phyloP scores from a whole-genome alignment of 2,797 vertebrate genomes.

The Mormyrops boulengeri region DNA sequence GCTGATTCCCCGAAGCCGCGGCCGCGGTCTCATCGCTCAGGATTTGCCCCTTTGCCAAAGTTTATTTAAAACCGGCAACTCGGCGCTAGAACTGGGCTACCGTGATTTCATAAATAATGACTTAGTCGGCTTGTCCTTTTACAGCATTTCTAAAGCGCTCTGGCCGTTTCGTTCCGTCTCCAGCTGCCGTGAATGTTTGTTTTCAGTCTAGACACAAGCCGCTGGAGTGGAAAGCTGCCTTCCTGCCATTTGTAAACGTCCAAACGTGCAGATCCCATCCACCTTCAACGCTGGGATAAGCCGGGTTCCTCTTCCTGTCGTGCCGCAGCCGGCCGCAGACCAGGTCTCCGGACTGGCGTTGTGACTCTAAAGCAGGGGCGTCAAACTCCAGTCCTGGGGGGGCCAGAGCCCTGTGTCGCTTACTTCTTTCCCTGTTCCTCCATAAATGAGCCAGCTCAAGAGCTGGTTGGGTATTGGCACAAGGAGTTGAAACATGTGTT shows the following conservation, averaged over 20 bases:
- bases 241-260: neutral
- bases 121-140: neutral
- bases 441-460: neutral
- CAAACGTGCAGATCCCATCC: neutral
- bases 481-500: neutral
- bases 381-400: neutral
- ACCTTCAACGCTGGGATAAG: neutral
- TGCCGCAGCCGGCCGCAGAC: neutral
- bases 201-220: conserved; percentile 16
- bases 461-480: neutral
- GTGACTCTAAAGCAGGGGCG: neutral
- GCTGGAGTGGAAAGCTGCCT: conserved; percentile 8
- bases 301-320: neutral
- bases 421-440: neutral
- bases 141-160: neutral
- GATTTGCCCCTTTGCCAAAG: neutral
- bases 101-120: neutral
- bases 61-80: neutral
- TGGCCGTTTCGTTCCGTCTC: neutral
- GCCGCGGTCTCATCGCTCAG: neutral
- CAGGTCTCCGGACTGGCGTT: neutral
- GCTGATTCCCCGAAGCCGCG: neutral
- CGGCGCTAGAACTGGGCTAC: neutral
- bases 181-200: conserved; percentile 13
- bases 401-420: neutral